Evolutionary conservation across 2,888 invertebrate species (phyloP).

Genomic region (Sepioteuthis lessoniana): DNA sequence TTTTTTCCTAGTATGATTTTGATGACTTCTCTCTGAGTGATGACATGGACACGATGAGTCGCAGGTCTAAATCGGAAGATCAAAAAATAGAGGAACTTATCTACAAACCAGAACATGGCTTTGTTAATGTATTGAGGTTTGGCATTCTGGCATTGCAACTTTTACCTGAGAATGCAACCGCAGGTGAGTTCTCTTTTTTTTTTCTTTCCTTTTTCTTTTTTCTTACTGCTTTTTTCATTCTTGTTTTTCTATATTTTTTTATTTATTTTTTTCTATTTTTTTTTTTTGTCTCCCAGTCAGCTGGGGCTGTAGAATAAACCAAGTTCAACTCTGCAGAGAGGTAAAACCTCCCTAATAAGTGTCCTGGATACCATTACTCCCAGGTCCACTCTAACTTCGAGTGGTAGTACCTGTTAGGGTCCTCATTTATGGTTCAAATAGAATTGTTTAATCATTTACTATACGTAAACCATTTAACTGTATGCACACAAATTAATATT

Average conservation of each 20-base stretch:
- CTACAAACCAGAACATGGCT: constrained; percentile 80
- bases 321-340: too few species aligned
- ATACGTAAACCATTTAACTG: too few species aligned
- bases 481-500: too few species aligned
- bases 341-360: too few species aligned
- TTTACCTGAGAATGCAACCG: constrained; percentile 84
- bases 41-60: constrained; percentile 24
- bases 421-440: too few species aligned
- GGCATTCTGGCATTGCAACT: constrained; percentile 84
- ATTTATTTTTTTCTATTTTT: not conserved
- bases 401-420: too few species aligned
- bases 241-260: not conserved
- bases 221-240: not conserved
- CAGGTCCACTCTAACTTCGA: too few species aligned
- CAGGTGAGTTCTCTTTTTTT: constrained; percentile 78
- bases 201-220: not conserved
- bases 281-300: not conserved
- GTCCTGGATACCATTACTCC: too few species aligned
- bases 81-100: constrained; percentile 57
- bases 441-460: too few species aligned
- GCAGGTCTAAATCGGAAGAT: constrained; percentile 46
- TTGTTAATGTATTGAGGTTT: constrained; percentile 85
- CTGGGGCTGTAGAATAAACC: too few species aligned
- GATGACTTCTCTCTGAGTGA: not conserved
- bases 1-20: not conserved